Conservation (phyloP, 2,113 vertebrate species). For the Kobus ellipsiprymnus region DNA sequence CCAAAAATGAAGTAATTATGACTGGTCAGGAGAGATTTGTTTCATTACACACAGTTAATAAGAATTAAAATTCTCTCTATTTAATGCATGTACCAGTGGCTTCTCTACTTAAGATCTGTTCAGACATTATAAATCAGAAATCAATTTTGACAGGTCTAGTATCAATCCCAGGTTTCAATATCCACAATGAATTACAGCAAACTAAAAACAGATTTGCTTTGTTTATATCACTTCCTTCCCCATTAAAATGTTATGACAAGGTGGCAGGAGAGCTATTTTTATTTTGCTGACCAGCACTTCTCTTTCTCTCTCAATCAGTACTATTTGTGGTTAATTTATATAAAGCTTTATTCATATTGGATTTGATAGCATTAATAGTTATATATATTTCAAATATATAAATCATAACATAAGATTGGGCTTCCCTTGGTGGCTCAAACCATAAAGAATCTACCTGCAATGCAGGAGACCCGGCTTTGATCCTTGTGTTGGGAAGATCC, state of each 20-base stretch:
- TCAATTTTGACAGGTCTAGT: neutral
- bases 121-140: conserved; percentile 8
- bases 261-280: neutral
- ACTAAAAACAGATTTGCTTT: neutral
- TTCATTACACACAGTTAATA: conserved; percentile 1
- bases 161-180: neutral
- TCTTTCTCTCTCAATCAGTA: neutral
- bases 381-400: neutral
- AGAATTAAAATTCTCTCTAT: neutral
- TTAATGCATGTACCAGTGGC: neutral
- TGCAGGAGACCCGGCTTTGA: neutral
- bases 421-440: neutral
- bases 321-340: neutral
- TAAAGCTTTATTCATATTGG: neutral
- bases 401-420: neutral
- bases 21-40: neutral
- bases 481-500: neutral
- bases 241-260: neutral
- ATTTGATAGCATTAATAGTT: neutral
- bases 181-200: neutral
- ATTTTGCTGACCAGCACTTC: neutral
- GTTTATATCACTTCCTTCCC: neutral
- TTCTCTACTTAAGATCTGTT: neutral
- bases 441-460: neutral
- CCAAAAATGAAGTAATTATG: neutral